phyloP scores from a whole-genome alignment of 1,140 invertebrate genomes.

The Drosophila saltans region DNA sequence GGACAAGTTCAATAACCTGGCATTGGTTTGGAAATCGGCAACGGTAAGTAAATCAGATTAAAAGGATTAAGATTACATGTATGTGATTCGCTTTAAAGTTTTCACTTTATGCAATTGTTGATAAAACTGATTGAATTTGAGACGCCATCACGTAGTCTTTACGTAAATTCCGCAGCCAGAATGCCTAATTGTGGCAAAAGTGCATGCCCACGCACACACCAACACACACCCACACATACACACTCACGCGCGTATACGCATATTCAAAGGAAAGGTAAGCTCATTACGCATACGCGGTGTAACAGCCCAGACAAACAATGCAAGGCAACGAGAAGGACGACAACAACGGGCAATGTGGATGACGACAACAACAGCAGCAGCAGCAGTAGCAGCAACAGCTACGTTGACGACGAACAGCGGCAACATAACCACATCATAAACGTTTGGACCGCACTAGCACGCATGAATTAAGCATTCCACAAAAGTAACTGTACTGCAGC shows the following conservation, averaged over 20 bases:
- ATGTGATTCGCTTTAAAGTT: constrained; percentile 34
- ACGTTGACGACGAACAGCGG: constrained; percentile 14
- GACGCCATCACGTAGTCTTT: constrained; percentile 47
- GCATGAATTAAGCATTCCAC: constrained; percentile 78
- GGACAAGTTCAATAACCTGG: constrained; percentile 18
- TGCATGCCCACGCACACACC: constrained; percentile 45
- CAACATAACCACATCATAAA: constrained; percentile 72
- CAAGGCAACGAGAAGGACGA: constrained; percentile 26
- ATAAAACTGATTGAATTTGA: background rate
- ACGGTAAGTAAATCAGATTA: constrained; percentile 5
- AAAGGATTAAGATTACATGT: background rate
- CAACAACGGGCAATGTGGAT: constrained; percentile 20
- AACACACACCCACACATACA: constrained; percentile 40
- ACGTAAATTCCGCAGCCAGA: constrained; percentile 57
- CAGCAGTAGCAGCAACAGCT: constrained; percentile 48
- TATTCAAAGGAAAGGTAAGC: constrained; percentile 44
- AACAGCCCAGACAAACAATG: constrained; percentile 63
- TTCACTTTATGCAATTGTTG: constrained; percentile 31
- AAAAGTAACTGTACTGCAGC: constrained; percentile 69
- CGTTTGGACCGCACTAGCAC: constrained; percentile 73
- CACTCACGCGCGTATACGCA: constrained; percentile 28
- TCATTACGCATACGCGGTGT: constrained; percentile 75
- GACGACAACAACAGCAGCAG: constrained; percentile 39
- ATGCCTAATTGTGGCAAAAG: constrained; percentile 71
- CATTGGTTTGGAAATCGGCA: constrained; percentile 8